Evolutionary conservation across 2,113 vertebrate species (phyloP).

Genomic region (Tautogolabrus adspersus): DNA sequence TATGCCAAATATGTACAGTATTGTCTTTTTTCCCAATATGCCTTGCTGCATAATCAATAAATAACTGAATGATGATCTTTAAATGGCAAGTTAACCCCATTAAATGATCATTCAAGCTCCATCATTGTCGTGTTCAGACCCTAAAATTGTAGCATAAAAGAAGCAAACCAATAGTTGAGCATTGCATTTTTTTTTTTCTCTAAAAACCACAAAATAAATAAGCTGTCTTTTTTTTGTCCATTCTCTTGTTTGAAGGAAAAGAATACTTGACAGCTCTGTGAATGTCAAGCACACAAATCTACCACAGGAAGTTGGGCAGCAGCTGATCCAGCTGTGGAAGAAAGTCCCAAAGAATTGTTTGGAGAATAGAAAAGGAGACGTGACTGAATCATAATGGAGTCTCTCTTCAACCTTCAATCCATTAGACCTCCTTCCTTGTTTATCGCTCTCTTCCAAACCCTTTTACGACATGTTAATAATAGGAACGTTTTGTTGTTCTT

Average conservation of each 20-base stretch:
- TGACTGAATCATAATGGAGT: constrained; percentile 3
- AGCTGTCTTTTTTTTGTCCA: too few species aligned
- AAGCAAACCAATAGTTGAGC: too few species aligned
- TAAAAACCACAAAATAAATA: too few species aligned
- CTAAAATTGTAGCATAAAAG: too few species aligned
- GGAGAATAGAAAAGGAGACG: neutral
- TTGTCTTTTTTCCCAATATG: too few species aligned
- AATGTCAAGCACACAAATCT: neutral
- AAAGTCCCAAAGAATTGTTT: constrained; percentile 8
- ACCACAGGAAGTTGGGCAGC: constrained; percentile 3
- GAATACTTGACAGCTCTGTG: neutral
- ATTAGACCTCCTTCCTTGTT: constrained; percentile 19
- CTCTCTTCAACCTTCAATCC: neutral
- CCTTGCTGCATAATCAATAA: too few species aligned
- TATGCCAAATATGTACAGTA: too few species aligned
- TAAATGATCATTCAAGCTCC: too few species aligned
- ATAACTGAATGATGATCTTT: too few species aligned
- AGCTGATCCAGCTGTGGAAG: constrained; percentile 17
- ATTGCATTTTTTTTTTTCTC: too few species aligned
- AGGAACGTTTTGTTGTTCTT: constrained; percentile 31
- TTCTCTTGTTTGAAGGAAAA: neutral
- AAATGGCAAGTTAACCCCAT: too few species aligned
- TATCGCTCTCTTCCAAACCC: neutral
- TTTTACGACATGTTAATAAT: constrained; percentile 22
- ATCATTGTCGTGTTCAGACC: too few species aligned